These are phyloP conservation scores for Clarias platycephalus DNA, from an alignment of 2,797 vertebrate species.

Conservation along the genomic window DNA sequence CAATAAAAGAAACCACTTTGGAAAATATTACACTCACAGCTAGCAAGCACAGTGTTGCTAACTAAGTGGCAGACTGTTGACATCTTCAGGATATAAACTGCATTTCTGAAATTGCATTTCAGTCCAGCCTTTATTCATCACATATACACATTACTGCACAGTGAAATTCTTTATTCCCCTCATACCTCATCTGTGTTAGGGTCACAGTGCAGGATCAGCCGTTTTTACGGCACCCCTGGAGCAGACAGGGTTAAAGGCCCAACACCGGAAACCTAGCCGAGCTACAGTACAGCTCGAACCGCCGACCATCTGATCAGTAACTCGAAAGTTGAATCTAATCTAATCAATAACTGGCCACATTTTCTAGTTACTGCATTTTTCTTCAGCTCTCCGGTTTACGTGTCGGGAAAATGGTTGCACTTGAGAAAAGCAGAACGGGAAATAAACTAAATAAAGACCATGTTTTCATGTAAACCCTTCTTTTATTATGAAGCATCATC, in stretches of 20 bases:
- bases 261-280: too few relatives aligned
- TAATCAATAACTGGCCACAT: neutral
- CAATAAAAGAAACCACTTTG: neutral
- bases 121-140: too few relatives aligned
- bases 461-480: neutral
- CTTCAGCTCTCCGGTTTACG: neutral
- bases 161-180: too few relatives aligned
- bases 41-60: neutral
- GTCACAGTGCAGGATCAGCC: neutral
- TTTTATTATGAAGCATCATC: neutral
- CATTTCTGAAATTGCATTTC: neutral
- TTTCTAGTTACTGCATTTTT: too few relatives aligned
- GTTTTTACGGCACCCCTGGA: too few relatives aligned
- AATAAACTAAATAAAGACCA: neutral
- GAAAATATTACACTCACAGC: neutral
- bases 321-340: too few relatives aligned
- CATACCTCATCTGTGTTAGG: too few relatives aligned
- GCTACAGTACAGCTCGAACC: too few relatives aligned
- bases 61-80: neutral
- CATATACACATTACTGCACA: too few relatives aligned
- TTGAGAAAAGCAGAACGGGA: neutral
- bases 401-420: neutral
- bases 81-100: neutral
- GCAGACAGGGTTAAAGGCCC: too few relatives aligned
- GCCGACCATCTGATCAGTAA: too few relatives aligned